These are phyloP conservation scores for Metaphire vulgaris DNA, from an alignment of 1,140 invertebrate species.

Conservation along the genomic window DNA sequence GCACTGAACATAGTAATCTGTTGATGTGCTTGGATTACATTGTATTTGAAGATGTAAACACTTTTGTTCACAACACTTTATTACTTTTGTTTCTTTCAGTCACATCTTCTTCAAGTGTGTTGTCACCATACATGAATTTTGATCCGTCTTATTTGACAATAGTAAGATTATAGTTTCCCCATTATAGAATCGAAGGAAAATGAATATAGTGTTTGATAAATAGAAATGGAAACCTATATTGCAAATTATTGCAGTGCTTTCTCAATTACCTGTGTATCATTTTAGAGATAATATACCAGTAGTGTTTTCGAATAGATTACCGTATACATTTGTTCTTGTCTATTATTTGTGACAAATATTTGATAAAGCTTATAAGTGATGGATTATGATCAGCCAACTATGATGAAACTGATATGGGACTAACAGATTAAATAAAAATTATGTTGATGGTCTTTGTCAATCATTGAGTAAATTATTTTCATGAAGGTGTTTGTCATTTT, in stretches of 20 bases:
- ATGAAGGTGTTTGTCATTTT: too few relatives aligned
- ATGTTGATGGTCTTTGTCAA: too few relatives aligned
- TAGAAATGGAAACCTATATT: conserved; percentile 1
- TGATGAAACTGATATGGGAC: too few relatives aligned
- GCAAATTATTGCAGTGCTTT: conserved; percentile 13
- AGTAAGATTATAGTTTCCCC: conserved; percentile 53
- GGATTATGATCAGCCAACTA: too few relatives aligned
- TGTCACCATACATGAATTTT: conserved; percentile 87
- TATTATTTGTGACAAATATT: background rate
- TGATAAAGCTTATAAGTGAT: too few relatives aligned
- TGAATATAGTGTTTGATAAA: background rate
- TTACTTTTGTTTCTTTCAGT: too few relatives aligned
- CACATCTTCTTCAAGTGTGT: conserved; percentile 5
- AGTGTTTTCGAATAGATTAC: background rate
- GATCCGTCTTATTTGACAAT: conserved; percentile 74
- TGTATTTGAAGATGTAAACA: too few relatives aligned
- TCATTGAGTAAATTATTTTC: too few relatives aligned
- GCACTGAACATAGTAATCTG: too few relatives aligned
- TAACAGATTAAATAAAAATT: too few relatives aligned
- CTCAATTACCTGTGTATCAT: background rate
- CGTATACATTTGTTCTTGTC: background rate
- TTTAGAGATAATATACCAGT: background rate
- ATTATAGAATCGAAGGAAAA: background rate
- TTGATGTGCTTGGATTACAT: too few relatives aligned
- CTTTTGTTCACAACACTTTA: too few relatives aligned